Evolutionary conservation across 2,113 vertebrate species (phyloP).

Genomic region (Calidris pygmaea): DNA sequence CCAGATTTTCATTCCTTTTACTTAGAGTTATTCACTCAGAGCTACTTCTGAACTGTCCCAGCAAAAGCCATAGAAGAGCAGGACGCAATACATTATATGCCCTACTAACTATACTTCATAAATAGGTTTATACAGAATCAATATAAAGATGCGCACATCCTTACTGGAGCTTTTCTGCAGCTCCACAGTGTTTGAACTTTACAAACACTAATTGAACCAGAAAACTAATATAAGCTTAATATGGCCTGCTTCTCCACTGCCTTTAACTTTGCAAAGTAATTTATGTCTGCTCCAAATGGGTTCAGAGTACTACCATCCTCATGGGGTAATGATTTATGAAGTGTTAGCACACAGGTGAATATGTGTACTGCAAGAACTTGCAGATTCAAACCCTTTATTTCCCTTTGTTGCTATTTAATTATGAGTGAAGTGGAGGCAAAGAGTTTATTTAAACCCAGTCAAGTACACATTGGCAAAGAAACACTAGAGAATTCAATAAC

Average conservation of each 20-base stretch:
- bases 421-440: conserved; percentile 14
- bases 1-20: neutral
- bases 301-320: neutral
- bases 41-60: neutral
- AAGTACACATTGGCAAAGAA: neutral
- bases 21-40: neutral
- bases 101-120: neutral
- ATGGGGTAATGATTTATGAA: conserved; percentile 32
- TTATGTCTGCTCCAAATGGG: conserved; percentile 14
- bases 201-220: neutral
- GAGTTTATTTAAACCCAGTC: conserved; percentile 16
- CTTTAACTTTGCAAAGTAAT: neutral
- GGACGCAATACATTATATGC: neutral
- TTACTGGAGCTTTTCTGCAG: neutral
- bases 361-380: neutral
- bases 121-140: neutral
- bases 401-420: conserved; percentile 34
- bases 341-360: conserved; percentile 23
- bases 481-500: neutral
- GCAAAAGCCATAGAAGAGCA: neutral
- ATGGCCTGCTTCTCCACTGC: neutral
- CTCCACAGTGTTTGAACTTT: neutral
- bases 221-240: neutral
- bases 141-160: neutral
- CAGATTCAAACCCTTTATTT: conserved; percentile 35